Percentiles rank a stretch among this genome's conserved stretches.
Conservation (phyloP, 1,140 invertebrate species). For the Trypoxylus dichotomus region DNA sequence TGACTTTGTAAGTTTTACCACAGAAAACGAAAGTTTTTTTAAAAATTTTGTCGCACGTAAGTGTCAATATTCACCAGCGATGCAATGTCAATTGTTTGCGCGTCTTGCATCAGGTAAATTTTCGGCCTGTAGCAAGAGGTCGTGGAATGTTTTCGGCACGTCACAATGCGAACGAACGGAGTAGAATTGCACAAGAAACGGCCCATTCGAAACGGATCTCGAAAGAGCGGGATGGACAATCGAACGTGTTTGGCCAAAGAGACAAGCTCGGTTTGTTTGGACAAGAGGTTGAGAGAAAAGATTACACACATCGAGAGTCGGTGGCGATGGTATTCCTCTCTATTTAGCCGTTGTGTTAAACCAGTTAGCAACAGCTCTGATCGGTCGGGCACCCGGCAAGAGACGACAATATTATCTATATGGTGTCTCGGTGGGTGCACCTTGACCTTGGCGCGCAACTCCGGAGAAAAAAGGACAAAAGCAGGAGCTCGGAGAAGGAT, state of each 20-base stretch:
- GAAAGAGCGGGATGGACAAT: background rate
- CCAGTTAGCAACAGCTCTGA: conserved; percentile 12
- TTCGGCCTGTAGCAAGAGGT: background rate
- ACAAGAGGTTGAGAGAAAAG: conserved; percentile 1
- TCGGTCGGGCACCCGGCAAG: background rate
- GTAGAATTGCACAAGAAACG: background rate
- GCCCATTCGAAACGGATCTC: background rate
- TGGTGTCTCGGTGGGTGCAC: conserved; percentile 2
- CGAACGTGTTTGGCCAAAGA: background rate
- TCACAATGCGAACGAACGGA: background rate
- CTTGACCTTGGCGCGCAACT: conserved; percentile 3
- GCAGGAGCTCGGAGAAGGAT: background rate
- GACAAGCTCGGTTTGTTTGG: background rate
- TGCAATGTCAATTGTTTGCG: background rate
- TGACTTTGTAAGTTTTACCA: background rate
- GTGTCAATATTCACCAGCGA: background rate
- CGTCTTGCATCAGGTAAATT: background rate
- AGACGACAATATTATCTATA: conserved; percentile 7
- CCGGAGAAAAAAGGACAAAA: background rate
- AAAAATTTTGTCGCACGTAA: background rate
- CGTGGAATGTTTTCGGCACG: background rate
- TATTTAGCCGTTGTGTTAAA: conserved; percentile 5
- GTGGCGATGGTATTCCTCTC: conserved; percentile 1
- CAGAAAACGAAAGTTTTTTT: conserved; percentile 3
- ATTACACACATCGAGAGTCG: background rate